Evolutionary conservation across 2,113 vertebrate genomes (phyloP).

Genomic region (Cyanoliseus patagonus): DNA sequence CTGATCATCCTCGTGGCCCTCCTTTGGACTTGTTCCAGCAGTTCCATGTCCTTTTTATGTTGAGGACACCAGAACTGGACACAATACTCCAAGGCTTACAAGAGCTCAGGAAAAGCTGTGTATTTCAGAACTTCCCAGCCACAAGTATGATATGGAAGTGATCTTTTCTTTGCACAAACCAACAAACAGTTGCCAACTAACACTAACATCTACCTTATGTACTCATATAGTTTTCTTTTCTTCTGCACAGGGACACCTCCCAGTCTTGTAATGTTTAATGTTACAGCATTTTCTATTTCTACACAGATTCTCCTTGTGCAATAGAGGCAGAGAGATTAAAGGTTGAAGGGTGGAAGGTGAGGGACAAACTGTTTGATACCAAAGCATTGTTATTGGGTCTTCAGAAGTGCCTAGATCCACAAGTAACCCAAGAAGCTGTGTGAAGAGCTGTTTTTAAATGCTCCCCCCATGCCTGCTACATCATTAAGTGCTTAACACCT

Average conservation of each 20-base stretch:
- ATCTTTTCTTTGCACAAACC: background rate
- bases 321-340: background rate
- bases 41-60: too few species aligned
- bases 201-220: background rate
- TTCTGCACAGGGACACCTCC: background rate
- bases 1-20: too few species aligned
- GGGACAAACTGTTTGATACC: background rate
- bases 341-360: accelerated
- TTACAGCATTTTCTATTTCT: background rate
- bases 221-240: background rate
- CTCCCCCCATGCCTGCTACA: background rate
- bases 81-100: background rate
- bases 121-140: background rate
- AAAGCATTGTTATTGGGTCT: background rate
- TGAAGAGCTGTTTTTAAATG: background rate
- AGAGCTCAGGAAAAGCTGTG: background rate
- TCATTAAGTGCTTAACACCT: accelerated
- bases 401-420: background rate
- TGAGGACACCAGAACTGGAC: too few species aligned
- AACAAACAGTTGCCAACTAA: background rate
- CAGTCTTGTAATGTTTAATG: background rate
- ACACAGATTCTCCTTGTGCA: background rate
- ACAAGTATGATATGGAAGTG: background rate
- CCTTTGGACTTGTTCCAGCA: too few species aligned
- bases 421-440: background rate